phyloP scores from a whole-genome alignment of 2,113 vertebrate species.

The Callopanchax toddi region DNA sequence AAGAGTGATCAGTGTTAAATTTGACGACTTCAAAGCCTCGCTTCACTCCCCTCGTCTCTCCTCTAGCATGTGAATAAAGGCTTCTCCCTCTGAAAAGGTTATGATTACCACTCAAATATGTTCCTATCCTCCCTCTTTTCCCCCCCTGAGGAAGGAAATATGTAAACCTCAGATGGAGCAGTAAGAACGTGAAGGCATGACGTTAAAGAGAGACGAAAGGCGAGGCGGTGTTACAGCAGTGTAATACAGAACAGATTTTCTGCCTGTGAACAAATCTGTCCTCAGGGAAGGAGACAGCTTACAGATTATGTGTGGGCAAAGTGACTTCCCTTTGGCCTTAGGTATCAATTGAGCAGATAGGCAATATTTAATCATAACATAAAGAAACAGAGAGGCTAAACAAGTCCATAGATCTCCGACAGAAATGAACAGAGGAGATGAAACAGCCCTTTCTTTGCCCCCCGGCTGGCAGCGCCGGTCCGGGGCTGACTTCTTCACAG shows the following conservation, averaged over 20 bases:
- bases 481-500: slow-evolving; percentile 48
- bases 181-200: slow-evolving; percentile 67
- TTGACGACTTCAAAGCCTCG: slow-evolving; percentile 73
- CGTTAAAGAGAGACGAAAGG: slow-evolving; percentile 77
- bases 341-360: slow-evolving; percentile 82
- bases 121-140: slow-evolving; percentile 60
- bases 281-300: slow-evolving; percentile 83
- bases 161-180: slow-evolving; percentile 70
- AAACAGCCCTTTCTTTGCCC: slow-evolving; percentile 54
- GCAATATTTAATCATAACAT: slow-evolving; percentile 83
- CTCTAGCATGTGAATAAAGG: slow-evolving; percentile 65
- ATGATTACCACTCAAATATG: slow-evolving; percentile 75
- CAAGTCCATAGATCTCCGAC: slow-evolving; percentile 63
- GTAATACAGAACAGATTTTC: slow-evolving; percentile 86
- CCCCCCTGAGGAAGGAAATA: slow-evolving; percentile 74
- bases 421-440: slow-evolving; percentile 55
- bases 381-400: slow-evolving; percentile 73
- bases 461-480: slow-evolving; percentile 50
- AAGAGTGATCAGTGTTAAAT: slow-evolving; percentile 80
- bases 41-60: slow-evolving; percentile 39
- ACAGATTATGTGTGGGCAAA: slow-evolving; percentile 83
- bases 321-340: slow-evolving; percentile 82
- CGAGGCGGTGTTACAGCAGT: slow-evolving; percentile 71
- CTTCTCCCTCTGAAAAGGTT: slow-evolving; percentile 73
- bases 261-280: slow-evolving; percentile 88